Evolutionary conservation across 2,888 invertebrate species (phyloP), one percentile per base, ranked within the genome.

Genomic region (Trissoscelio sp.): DNA sequence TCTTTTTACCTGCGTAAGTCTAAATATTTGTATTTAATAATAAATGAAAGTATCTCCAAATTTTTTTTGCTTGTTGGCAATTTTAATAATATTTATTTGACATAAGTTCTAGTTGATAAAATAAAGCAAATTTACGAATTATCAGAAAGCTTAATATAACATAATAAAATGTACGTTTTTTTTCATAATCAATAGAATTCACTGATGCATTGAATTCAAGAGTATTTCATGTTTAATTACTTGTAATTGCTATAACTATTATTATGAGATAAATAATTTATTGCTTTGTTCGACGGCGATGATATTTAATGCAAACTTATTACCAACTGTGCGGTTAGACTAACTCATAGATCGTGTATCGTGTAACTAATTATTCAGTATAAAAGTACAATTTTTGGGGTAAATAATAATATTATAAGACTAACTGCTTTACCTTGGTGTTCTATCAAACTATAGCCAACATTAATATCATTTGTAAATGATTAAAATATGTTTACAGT

Each of bases 221-320:
- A 42, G 37, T 31, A 9, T 53, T 74, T 48, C 34, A 77, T 69
- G 62, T 69, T 72, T 72, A 70, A 79, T 79, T 66, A 66, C 66
- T 72, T 72, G 39, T 66, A 66, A 79, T 79, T 66, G 48, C 72
- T 24, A 22, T 20, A 79, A 72, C 66, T 67, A 73, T 79, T 72
- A 78, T 70, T 78, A 64, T 20, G 55, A 18, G 62, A 31, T 69
- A 64, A 78, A 78, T 78, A 70, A 78, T 70, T 64, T 28, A 64
- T 39, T 12, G 78, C 64, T 70, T 64, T 57, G 78, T 78, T 78
- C 78, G 55, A 57, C 46, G n/a, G 39, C 14, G 70, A 39, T 57
- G 64, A 70, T 78, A 18, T 64, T 70, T 70, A 78, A 78, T 78
- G 44, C 70, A 78, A 31, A 39, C 46, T 55, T 44, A 70, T 70